phyloP scores from a whole-genome alignment of 1,140 invertebrate species.

The Zaprionus africanus region DNA sequence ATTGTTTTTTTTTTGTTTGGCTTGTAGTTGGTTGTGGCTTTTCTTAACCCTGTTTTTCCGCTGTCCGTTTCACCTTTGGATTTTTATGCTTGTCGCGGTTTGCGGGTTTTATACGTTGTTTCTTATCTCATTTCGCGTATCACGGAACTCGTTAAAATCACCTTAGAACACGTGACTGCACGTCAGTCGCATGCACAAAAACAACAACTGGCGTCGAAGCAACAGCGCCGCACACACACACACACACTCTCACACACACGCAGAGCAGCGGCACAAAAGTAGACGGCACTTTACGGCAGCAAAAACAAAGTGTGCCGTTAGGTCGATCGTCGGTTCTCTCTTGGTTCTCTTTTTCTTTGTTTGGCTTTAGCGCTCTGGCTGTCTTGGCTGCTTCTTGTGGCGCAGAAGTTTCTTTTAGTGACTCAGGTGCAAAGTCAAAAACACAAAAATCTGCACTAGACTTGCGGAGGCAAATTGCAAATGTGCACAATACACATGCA shows the following conservation, averaged over 20 bases:
- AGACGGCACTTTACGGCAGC: conserved; percentile 28
- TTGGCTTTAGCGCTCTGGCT: not conserved
- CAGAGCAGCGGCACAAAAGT: not conserved
- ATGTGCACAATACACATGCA: conserved; percentile 34
- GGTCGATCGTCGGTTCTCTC: conserved; percentile 41
- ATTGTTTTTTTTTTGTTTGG: not conserved
- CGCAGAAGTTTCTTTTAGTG: conserved; percentile 6
- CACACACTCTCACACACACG: conserved; percentile 14
- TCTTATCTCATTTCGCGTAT: conserved; percentile 80
- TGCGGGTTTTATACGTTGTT: conserved; percentile 42
- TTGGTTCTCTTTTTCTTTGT: conserved; percentile 7
- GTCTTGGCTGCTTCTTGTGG: not conserved
- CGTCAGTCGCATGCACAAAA: conserved; percentile 36
- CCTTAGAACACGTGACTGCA: conserved; percentile 79
- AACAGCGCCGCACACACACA: conserved; percentile 36
- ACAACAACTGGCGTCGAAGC: conserved; percentile 27
- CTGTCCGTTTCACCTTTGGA: not conserved
- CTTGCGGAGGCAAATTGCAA: conserved; percentile 26
- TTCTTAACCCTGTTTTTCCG: not conserved
- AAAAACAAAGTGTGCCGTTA: conserved; percentile 49
- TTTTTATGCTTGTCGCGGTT: conserved; percentile 21
- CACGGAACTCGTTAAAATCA: conserved; percentile 82
- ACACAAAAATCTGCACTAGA: conserved; percentile 54
- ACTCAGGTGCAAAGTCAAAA: conserved; percentile 54
- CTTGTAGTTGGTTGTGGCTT: conserved; percentile 1